Evolutionary conservation across 2,797 vertebrate species (phyloP).

Genomic region (Eulemur coronatus): DNA sequence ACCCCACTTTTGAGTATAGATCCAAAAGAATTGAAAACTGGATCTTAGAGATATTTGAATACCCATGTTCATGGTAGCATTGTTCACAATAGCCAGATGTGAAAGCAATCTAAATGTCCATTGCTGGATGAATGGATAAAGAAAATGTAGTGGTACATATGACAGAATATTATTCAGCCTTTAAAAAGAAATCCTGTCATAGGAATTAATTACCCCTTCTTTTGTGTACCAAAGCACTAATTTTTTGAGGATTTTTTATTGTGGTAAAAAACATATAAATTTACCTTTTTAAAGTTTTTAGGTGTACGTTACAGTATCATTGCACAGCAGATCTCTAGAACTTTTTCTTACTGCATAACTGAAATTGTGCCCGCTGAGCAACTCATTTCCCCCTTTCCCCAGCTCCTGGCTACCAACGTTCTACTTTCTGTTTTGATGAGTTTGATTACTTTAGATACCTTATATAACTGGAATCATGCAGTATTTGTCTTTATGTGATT

Average conservation of each 20-base stretch:
- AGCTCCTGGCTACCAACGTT: no score
- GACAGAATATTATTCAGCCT: not conserved
- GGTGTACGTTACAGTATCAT: not conserved
- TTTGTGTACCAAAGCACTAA: not conserved
- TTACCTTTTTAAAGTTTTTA: not conserved
- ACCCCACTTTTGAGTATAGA: not conserved
- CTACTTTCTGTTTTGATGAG: not conserved
- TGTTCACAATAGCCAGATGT: not conserved
- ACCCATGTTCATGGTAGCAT: not conserved
- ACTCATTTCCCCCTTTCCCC: not conserved
- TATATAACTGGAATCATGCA: not conserved
- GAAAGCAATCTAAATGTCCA: not conserved
- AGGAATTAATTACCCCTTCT: not conserved
- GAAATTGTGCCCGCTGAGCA: not conserved
- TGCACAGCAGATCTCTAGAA: not conserved
- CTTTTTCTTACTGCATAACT: not conserved
- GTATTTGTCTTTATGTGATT: not conserved
- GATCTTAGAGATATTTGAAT: not conserved
- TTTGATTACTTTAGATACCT: not conserved
- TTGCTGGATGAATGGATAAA: not conserved
- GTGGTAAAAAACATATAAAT: not conserved
- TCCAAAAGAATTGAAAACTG: not conserved
- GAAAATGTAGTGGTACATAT: not conserved
- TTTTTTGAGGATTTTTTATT: not conserved
- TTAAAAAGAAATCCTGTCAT: not conserved